Base-by-base conservation (phyloP, 2,888 invertebrate genomes). In the Chrysomela aeneicollis region DNA sequence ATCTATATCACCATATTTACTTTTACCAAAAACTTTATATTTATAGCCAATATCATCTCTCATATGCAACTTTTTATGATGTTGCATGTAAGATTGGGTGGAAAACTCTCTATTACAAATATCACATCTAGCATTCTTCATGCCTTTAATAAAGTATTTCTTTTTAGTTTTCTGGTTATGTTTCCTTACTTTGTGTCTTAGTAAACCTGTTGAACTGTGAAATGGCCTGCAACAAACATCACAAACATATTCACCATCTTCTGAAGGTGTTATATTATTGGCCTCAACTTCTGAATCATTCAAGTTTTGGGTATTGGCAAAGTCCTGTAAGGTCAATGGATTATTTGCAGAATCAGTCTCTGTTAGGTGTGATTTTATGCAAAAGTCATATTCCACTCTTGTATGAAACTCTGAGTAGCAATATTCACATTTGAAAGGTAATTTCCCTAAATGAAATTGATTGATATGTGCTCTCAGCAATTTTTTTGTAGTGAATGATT, bases 91-190 rank as follows among this genome's bases (percentile, higher is more conserved):
- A 0, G 80, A 79, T 59, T 78, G 78, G 5, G 82, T 82, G 8
- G 81, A 82, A 64, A 82, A 82, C 58, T 79, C 79, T 17, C 80
- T 71, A 58, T 81, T 79, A 64, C 82, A 82, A 67, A 82, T 81
- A 74, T 81, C 79, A 74, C 82, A 82, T 66, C 70, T 76, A 3
- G 81, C 82, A 67, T 79, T 80, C 62, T 82, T 82, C 81, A 79
- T 79, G 4, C 82, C 82, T 66, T 82, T 82, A 17, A 81, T 77
- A 61, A 81, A 82, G 68, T 81, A 81, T 60, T 79, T 79, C 65
- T 79, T 79, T 50, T 77, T 76, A 59, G 74, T 78, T 64, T 75
- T 77, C 64, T 78, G 77, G 54, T 80, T 75, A 64, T 82, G 82
- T 68, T 80, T 78, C 19, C 79, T 73, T 21, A 80, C 77, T 68